Evolutionary conservation across 2,888 invertebrate species (phyloP).

Genomic region (Orthonychiurus folsomi): DNA sequence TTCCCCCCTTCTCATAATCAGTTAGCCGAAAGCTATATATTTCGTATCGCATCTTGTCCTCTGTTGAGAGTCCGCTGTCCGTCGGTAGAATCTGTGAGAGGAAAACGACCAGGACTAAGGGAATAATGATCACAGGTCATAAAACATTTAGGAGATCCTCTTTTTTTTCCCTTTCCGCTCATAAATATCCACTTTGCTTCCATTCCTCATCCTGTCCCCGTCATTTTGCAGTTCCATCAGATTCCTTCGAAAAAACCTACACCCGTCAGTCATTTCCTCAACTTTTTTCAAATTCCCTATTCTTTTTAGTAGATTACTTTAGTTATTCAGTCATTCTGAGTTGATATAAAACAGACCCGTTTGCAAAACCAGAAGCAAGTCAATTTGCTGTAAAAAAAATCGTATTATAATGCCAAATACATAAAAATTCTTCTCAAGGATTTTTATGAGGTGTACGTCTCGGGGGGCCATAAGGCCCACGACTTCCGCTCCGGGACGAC

Average conservation of each 20-base stretch:
- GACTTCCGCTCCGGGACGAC: not conserved
- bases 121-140: constrained; percentile 38
- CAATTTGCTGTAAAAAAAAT: not conserved
- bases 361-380: not conserved
- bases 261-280: not conserved
- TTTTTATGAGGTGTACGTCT: constrained; percentile 1
- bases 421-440: not conserved
- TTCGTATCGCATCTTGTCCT: not conserved
- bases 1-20: not conserved
- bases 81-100: not conserved
- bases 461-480: not conserved
- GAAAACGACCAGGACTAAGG: constrained; percentile 4
- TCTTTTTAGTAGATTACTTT: not conserved
- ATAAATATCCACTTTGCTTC: constrained; percentile 8
- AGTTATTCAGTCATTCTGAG: too few relatives aligned
- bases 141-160: constrained; percentile 41
- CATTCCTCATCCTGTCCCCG: not conserved
- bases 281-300: too few relatives aligned
- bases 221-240: too few relatives aligned
- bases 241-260: too few relatives aligned
- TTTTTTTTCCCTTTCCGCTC: constrained; percentile 7
- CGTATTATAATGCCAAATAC: not conserved
- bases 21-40: not conserved
- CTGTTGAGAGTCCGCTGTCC: not conserved
- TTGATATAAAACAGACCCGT: not conserved